A percentile compares a stretch with the other conserved stretches of the same genome.
These are phyloP conservation scores for Apamea monoglypha DNA, from an alignment of 2,888 invertebrate species.

Conservation along the genomic window DNA sequence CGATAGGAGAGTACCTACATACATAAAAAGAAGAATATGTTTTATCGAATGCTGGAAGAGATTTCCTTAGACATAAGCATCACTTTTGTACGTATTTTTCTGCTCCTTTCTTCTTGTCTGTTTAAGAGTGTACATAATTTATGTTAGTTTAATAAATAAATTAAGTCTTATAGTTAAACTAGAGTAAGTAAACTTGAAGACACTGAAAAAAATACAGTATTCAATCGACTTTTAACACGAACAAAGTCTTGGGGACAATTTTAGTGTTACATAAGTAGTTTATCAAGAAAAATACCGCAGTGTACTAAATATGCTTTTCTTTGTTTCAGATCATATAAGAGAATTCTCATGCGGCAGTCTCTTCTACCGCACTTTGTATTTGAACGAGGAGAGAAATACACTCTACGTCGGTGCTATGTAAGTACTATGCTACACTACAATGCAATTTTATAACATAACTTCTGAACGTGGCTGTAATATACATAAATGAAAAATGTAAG, in stretches of 20 bases:
- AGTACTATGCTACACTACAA: constrained; percentile 76
- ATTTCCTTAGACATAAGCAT: too few relatives aligned
- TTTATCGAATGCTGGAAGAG: too few relatives aligned
- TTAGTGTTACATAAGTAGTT: constrained; percentile 10
- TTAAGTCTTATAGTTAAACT: background rate
- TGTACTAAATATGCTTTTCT: constrained; percentile 56
- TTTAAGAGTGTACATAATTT: too few relatives aligned
- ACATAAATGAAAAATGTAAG: constrained; percentile 56
- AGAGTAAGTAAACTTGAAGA: background rate
- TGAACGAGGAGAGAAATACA: constrained; percentile 90
- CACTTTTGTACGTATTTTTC: too few relatives aligned
- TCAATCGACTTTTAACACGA: background rate
- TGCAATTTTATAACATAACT: constrained; percentile 64
- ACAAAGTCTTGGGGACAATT: background rate
- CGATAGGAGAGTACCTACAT: too few relatives aligned
- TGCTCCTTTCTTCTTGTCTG: too few relatives aligned
- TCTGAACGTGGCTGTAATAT: constrained; percentile 57
- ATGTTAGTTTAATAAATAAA: too few relatives aligned
- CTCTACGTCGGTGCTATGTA: constrained; percentile 92
- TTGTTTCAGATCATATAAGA: constrained; percentile 90
- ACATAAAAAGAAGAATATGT: too few relatives aligned
- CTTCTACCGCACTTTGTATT: constrained; percentile 91
- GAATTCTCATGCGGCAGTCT: constrained; percentile 91
- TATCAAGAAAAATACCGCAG: constrained; percentile 41
- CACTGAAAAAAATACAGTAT: background rate